Conservation (phyloP, 2,888 invertebrate species). For the Xanthostigma xanthostigma region DNA sequence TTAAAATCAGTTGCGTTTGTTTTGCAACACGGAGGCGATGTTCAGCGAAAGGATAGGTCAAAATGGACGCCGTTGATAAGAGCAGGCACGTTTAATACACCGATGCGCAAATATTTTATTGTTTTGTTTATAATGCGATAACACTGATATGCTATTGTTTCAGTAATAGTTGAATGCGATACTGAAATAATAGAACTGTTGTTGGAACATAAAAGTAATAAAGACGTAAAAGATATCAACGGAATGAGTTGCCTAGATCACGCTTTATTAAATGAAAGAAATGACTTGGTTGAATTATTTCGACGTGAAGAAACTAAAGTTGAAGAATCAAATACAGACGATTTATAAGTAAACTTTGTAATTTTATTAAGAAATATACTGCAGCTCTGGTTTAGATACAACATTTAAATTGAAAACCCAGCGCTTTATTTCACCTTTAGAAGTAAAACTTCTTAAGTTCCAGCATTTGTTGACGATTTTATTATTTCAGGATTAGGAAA, state of each 20-base stretch:
- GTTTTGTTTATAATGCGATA: too few species aligned
- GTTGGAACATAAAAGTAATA: slow-evolving; percentile 30
- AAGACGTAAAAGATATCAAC: slow-evolving; percentile 19
- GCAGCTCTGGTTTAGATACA: too few species aligned
- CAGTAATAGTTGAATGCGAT: slow-evolving; percentile 32
- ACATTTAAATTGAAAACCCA: too few species aligned
- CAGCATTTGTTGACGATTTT: too few species aligned
- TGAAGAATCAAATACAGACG: too few species aligned
- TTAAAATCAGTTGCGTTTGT: slow-evolving; percentile 23
- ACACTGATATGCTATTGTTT: slow-evolving; percentile 7
- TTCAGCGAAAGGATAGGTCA: slow-evolving; percentile 27
- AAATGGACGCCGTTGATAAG: slow-evolving; percentile 41
- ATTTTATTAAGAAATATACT: too few species aligned
- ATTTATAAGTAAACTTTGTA: too few species aligned
- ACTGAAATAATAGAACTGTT: slow-evolving; percentile 30
- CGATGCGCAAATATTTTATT: too few species aligned
- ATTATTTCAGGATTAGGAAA: too few species aligned
- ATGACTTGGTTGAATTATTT: slow-evolving; percentile 1
- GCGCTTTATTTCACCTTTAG: too few species aligned
- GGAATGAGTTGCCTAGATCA: slow-evolving; percentile 21
- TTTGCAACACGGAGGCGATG: slow-evolving; percentile 27
- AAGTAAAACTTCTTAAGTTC: too few species aligned
- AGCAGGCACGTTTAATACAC: slow-evolving; percentile 25
- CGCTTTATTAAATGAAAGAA: slow-evolving; percentile 8
- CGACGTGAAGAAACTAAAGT: too few species aligned